Base-by-base conservation (phyloP, 2,888 invertebrate species). In the Mantis religiosa region DNA sequence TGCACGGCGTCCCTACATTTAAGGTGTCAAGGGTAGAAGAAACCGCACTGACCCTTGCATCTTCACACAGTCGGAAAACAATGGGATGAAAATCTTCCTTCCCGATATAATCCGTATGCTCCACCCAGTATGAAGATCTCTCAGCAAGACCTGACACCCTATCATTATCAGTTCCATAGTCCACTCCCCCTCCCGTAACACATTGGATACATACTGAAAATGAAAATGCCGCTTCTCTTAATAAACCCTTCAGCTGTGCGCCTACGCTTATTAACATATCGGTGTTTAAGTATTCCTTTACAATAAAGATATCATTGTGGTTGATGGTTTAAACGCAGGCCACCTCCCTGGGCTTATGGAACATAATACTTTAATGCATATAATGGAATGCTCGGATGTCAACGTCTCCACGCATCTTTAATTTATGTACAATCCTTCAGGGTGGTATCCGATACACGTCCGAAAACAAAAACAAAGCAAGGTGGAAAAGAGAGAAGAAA, bases 121-220 rank as follows among this genome's bases (percentile, higher is more conserved):
- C 89, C 89, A 88, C 89, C 89, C 89, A 89, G 28, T 89, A 86
- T 88, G 85, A 85, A 89, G 84, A 89, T 88, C 88, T 89, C 85
- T 85, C 41, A 87, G 87, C 71, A 84, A 20, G 41, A 1, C 28
- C 85, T 89, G 89, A 89, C 89, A 89, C 89, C 89, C 89, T 89
- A 85, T 89, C 85, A 89, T 89, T 89, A 89, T 54, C 3, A 47
- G 7, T 25, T 20, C 14, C 81, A 84, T 28, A 34, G 81, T 86
- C 71, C 86, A 9, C 54, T 30, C 28, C 28, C 54, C 86, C 3
- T 30, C 28, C 28, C 25, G 28, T 81, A 81, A 71, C 54, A 71
- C 54, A 71, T 71, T 71, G 54, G 54, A 8, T 71, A 71, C 54
- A 71, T 25, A 86, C 81, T n/a, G 86, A 86, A 86, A 86, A 86